These are phyloP conservation scores for Falco punctatus DNA, from an alignment of 2,113 vertebrate species.

Conservation along the genomic window DNA sequence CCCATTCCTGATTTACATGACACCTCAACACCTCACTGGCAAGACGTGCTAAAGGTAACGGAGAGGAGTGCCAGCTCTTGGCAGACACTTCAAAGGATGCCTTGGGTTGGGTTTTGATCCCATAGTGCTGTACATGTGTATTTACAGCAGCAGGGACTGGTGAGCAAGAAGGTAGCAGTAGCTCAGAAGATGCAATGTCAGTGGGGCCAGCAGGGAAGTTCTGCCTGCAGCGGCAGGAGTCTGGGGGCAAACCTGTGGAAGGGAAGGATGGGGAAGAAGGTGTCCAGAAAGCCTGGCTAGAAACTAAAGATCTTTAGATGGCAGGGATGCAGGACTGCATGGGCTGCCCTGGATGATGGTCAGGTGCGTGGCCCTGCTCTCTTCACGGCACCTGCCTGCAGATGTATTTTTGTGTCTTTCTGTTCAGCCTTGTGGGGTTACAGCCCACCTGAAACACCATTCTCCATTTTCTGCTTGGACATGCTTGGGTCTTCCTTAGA, in stretches of 20 bases:
- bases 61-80: not conserved
- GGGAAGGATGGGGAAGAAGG: not conserved
- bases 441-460: not conserved
- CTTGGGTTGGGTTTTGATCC: not conserved
- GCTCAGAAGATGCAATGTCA: not conserved
- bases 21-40: too few species aligned
- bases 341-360: not conserved
- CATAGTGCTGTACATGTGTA: rapidly evolving
- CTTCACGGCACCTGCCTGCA: too few species aligned
- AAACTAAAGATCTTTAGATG: not conserved
- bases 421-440: not conserved
- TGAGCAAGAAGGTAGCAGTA: not conserved
- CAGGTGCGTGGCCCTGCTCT: not conserved
- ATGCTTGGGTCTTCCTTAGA: not conserved
- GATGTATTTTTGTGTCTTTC: not conserved
- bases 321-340: rapidly evolving
- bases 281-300: not conserved
- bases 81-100: not conserved
- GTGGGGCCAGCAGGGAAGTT: not conserved
- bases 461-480: not conserved
- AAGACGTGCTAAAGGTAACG: not conserved
- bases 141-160: not conserved
- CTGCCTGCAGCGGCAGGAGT: not conserved
- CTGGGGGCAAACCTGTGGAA: not conserved
- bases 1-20: not conserved